Base-by-base conservation (phyloP, 2,113 vertebrate species). In the Baryphthengus martii region DNA sequence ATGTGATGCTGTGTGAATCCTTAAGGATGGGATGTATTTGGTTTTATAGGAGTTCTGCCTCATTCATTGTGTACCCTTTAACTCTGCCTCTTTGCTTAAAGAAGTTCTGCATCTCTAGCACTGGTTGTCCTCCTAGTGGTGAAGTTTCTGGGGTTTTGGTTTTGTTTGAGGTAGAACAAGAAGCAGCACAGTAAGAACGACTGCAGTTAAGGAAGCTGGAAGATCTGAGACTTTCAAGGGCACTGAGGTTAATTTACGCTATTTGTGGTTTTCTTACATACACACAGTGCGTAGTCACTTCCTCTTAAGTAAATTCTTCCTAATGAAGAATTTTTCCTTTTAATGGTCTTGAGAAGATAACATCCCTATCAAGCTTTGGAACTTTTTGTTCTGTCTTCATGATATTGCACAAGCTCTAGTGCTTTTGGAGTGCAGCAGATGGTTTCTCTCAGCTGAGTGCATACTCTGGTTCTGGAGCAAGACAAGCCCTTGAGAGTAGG, bases 201-300 rank as follows among this genome's bases (percentile, higher is more conserved):
- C 61, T 44, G 35, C 47, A 73, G 52, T 89, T 90, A 78, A 35
- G 35, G 63, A 88, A 74, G 35, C 80, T 77, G 83, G 86, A 86
- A 89, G 26, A 56, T 89, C 24, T 78, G 45, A 61, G 73, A 53
- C 29, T 95, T 90, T 47, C 76, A 92, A 74, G 89, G 91, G 65
- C 31, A 40, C 2, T 53, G 83, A 86, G 56, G 79, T 90, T 96
- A 86, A 86, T 92, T 93, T 93, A 74, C 26, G 65, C 52, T 85
- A 20, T 61, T 88, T 95, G 85, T 75, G 90, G 79, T 71, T 96
- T 95, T 86, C 79, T 91, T 86, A 44, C 42, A 18, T 96, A 86
- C n/a, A 72, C 88, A 94, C 13, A 56, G 77, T 44, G 21, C 59
- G 59, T 40, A 86, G 88, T 96, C 85, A 88, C n/a, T 94, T 93